These are phyloP conservation scores for Diogma glabrata DNA, from an alignment of 2,888 invertebrate species.

Conservation along the genomic window DNA sequence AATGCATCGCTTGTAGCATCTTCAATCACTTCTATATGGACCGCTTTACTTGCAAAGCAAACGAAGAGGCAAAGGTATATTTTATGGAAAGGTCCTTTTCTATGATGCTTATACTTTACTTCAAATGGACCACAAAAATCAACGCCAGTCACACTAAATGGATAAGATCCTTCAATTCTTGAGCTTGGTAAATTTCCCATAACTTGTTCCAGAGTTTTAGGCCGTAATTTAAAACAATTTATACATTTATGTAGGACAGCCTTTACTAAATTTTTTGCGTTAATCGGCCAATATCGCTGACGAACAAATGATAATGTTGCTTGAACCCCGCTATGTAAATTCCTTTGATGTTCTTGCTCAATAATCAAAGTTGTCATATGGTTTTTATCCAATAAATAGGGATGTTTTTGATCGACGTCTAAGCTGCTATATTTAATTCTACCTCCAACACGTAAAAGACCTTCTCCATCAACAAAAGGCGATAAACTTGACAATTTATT, in stretches of 20 bases:
- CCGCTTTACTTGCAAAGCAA: slow-evolving; percentile 14
- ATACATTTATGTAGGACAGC: not conserved
- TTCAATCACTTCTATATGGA: slow-evolving; percentile 2
- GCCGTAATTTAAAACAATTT: not conserved
- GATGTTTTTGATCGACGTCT: no score
- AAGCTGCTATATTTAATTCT: no score
- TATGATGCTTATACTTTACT: not conserved
- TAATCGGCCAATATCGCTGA: not conserved
- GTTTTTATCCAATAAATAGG: no score
- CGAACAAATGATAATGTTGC: no score
- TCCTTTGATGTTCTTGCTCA: no score
- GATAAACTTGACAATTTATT: no score
- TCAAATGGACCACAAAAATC: slow-evolving; percentile 4
- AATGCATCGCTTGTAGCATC: slow-evolving; percentile 1
- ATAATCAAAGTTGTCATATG: no score
- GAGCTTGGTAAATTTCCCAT: not conserved
- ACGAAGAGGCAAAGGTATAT: slow-evolving; percentile 19
- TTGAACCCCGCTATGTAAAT: no score
- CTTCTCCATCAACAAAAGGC: no score
- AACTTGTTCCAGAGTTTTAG: not conserved
- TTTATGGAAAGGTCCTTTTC: not conserved
- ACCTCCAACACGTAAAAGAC: no score
- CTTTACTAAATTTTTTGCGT: not conserved
- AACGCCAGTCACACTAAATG: not conserved
- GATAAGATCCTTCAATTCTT: not conserved